Base-by-base conservation (phyloP, 2,888 invertebrate species). In the Cordilura impudica region DNA sequence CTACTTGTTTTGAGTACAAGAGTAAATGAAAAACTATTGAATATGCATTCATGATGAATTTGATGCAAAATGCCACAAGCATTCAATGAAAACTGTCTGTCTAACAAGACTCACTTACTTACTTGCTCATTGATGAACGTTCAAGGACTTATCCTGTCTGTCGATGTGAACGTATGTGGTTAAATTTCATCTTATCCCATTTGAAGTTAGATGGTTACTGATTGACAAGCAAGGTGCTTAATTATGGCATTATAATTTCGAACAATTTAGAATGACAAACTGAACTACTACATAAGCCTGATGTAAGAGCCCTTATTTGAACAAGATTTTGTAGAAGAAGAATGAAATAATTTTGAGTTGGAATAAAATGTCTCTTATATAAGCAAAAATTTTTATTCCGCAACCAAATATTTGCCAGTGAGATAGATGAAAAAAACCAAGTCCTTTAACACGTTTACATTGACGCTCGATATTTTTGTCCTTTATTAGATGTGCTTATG, bases 161-260 rank as follows among this genome's bases (percentile, higher is more conserved):
- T 45, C 12, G 26, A 54, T 29, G 14, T 51, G 19, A 10, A 4
- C 45, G 31, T 10, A 49, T 19, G 35, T 5, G 19, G 45, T 39
- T 39, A 10, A 4, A 26, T 26, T 4, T 3, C 35, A 35, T 2
- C n/a, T 1, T 39, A 3, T 39, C n/a, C 4, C 35, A 39, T 12
- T 12, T 14, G n/a, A 3, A 3, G 4, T 47, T 19, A 2, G 4
- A 21, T 47, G 7, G 19, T 12, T 54, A 45, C 47, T 61, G 74
- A 75, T 75, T 74, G 78, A 70, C 78, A 74, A 58, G 61, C 73
- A 71, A 74, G 78, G 74, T 78, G 70, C 66, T 78, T 78, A 78
- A 78, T 78, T 74, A 74, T 71, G 70, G 70, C 65, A 71, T 74
- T 78, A 74, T 54, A 74, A 78, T 66, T 71, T 66, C 35, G 54